Evolutionary conservation across 2,113 vertebrate species (phyloP), one percentile per base, ranked within the genome.

Genomic region (Dicentrarchus labrax): DNA sequence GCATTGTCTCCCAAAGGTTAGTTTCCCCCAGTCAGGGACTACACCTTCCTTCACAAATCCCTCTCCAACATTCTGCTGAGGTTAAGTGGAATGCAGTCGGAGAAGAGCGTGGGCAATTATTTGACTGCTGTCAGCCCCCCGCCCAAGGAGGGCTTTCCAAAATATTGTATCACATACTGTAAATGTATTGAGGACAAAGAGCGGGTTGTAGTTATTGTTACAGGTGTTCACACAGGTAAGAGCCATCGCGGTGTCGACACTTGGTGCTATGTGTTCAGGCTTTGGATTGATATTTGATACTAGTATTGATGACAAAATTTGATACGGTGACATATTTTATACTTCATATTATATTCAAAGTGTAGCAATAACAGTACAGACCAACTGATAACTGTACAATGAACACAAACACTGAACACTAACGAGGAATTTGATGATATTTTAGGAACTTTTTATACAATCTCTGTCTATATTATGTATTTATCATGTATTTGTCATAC

Each of bases 1-100:
- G 86, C 92, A 95, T 96, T 96, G 96, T 96, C 91, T 94, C 91
- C 81, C 93, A 96, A 96, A 96, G 95, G 95, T 96, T 96, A 95
- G 88, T 90, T 90, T 92, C 88, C 91, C 91, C 86, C 91, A 86
- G 93, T 89, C 88, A 88, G 88, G 72, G 88, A 86, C 89, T 87
- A 82, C 88, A 89, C 89, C 92, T 93, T 90, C 81, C 73, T 86
- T 83, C 80, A 86, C 83, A 93, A 88, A 86, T 50, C 88, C 89
- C 78, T 88, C 90, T 80, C 86, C 82, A 75, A 66, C 92, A 95
- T 93, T 94, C 94, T 92, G 92, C 84, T n/a, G 21, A 90, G 95
- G 94, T 96, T 95, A 96, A 95, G 94, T 93, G 94, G 94, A 95
- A 94, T 92, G 89, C 59, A 72, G 91, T 71, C 64, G 47, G 48